Evolutionary conservation across 1,140 invertebrate genomes (phyloP).

Genomic region (Hylyphantes graminicola): DNA sequence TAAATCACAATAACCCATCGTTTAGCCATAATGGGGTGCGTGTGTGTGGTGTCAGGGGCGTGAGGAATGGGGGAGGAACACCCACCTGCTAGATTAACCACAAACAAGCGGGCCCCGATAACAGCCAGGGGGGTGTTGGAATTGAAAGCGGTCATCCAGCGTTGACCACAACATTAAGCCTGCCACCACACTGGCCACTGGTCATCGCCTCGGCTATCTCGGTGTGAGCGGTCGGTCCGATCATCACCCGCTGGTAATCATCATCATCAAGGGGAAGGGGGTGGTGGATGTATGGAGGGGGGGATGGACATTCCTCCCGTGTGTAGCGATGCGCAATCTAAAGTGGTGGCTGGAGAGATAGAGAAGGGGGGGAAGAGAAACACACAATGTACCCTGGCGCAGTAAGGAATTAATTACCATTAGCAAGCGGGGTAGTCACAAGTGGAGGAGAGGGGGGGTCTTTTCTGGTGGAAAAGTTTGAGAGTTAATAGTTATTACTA

Average conservation of each 20-base stretch:
- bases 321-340: conserved; percentile 58
- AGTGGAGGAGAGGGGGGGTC: conserved; percentile 13
- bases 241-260: conserved; percentile 51
- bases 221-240: conserved; percentile 11
- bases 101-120: conserved; percentile 46
- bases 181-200: conserved; percentile 23
- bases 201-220: conserved; percentile 31
- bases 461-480: conserved; percentile 59
- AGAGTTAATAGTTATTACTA: conserved; percentile 58
- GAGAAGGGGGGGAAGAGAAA: conserved; percentile 22
- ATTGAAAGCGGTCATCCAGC: conserved; percentile 36
- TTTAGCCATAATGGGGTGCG: not conserved
- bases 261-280: conserved; percentile 35
- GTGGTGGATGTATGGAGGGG: not conserved
- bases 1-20: not conserved
- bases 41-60: not conserved
- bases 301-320: conserved; percentile 31
- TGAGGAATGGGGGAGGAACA: conserved; percentile 6
- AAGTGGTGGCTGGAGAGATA: conserved; percentile 52
- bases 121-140: not conserved
- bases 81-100: conserved; percentile 59
- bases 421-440: conserved; percentile 51
- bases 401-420: conserved; percentile 59
- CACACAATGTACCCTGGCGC: conserved; percentile 38
- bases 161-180: conserved; percentile 55